These are phyloP conservation scores for Montipora efflorescens DNA, from an alignment of 64 coral and sea anemone species.

Conservation along the genomic window DNA sequence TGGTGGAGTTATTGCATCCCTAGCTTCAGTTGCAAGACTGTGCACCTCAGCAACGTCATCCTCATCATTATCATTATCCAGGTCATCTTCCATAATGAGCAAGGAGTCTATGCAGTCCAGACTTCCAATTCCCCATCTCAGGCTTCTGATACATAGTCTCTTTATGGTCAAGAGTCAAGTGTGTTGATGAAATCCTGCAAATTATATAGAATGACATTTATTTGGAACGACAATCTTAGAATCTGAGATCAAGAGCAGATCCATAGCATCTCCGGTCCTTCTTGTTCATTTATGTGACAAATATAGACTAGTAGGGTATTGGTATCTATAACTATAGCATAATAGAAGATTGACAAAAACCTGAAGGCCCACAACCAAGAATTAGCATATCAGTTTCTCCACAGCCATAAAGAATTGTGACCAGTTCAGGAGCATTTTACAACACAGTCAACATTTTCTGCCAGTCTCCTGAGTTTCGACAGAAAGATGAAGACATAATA, in stretches of 20 bases:
- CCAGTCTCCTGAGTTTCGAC: not conserved
- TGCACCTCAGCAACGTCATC: not conserved
- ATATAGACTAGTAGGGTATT: not conserved
- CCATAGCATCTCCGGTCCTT: too few species aligned
- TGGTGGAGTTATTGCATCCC: not conserved
- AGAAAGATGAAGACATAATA: too few species aligned
- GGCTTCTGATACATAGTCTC: too few species aligned
- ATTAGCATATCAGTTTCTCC: not conserved
- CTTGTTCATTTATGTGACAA: not conserved
- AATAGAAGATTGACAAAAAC: not conserved
- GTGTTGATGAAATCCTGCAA: conserved; percentile 1
- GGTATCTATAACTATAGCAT: not conserved
- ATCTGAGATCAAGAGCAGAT: not conserved
- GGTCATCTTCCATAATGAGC: too few species aligned
- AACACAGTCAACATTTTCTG: not conserved
- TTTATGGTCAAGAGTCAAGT: not conserved
- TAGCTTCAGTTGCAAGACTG: not conserved
- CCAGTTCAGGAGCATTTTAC: not conserved
- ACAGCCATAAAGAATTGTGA: not conserved
- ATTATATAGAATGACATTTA: not conserved
- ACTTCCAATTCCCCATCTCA: too few species aligned
- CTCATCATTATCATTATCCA: not conserved
- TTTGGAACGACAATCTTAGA: not conserved
- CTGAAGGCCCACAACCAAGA: not conserved
- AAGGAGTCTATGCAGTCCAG: too few species aligned